Evolutionary conservation across 2,797 vertebrate genomes (phyloP), one percentile per base, ranked within the genome.

Genomic region (Cephalopachus bancanus): DNA sequence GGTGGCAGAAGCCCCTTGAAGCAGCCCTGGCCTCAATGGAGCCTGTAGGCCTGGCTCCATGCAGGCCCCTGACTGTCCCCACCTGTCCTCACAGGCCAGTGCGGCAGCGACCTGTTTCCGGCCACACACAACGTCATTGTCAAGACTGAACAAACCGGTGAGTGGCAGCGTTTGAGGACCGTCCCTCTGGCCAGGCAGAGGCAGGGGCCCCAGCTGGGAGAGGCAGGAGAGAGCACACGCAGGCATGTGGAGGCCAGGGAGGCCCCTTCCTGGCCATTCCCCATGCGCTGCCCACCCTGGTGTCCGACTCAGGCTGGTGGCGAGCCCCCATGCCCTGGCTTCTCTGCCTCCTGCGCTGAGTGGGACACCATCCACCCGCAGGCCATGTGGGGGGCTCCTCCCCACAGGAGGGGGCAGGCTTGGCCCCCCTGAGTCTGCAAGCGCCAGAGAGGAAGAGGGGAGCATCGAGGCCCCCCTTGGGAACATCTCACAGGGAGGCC

Each of bases 131-230:
- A 99, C 51, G 98, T 98, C 95, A 98, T 98, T 90, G 99, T 99
- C 97, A 99, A 99, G 97, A 98, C 99, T 62, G 99, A 99, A 95
- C 98, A 99, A 98, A 97, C 98, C 74, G 99, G 99, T 99, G 91
- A 97, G 98, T 94, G 76, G 14, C 7, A 80, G 49, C 16, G 49
- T 49, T 37, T 3, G 5, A 83, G 72, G 49, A 89, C 14, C 94
- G 78, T 9, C 97, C 71, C 17, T 5, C 28, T 85, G 65, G 90
- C 49, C 72, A 76, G 65, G 81, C 67, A 24, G 84, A 91, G 33
- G 22, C 15, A 24, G 17, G 37, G 60, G 67, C 53, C 67, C 83
- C 17, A 28, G n/a, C 3, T 6, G 24, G 55, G 75, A 91, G 67
- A 85, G 19, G 14, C 0, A 3, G 33, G 26, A 80, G 69, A 62